Evolutionary conservation across 2,888 invertebrate species (phyloP).

Genomic region (Drosophila peninsularis): DNA sequence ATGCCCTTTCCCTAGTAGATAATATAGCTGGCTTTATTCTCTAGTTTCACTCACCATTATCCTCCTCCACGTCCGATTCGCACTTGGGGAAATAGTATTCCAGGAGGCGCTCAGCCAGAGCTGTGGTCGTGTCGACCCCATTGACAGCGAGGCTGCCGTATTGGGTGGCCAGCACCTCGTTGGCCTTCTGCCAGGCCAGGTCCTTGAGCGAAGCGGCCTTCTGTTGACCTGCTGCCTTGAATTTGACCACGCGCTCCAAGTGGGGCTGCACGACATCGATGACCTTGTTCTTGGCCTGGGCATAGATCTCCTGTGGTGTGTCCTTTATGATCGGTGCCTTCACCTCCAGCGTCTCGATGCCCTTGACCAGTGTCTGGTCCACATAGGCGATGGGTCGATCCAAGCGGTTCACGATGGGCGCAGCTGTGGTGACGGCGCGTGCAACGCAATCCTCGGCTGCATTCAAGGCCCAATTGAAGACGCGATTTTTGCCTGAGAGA

Average conservation of each 20-base stretch:
- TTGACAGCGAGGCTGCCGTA: conserved; percentile 89
- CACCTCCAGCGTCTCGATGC: conserved; percentile 88
- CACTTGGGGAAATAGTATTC: conserved; percentile 90
- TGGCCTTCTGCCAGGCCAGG: conserved; percentile 90
- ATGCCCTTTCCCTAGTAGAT: neutral
- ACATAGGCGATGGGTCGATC: conserved; percentile 87
- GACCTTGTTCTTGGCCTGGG: conserved; percentile 87
- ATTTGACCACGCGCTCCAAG: conserved; percentile 82
- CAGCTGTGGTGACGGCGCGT: conserved; percentile 87
- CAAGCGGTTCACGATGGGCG: conserved; percentile 87
- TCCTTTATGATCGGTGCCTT: conserved; percentile 89
- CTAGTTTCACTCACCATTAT: conserved; percentile 85
- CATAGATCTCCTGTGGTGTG: conserved; percentile 87
- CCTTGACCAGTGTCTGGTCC: conserved; percentile 88
- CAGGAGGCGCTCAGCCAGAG: conserved; percentile 89
- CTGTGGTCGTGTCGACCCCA: conserved; percentile 89
- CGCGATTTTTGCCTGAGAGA: conserved; percentile 86
- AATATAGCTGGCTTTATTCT: neutral
- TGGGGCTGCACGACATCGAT: conserved; percentile 87
- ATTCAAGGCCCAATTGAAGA: conserved; percentile 89
- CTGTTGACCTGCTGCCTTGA: conserved; percentile 84
- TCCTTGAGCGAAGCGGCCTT: conserved; percentile 88
- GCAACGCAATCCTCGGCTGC: conserved; percentile 88
- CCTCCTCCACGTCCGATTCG: conserved; percentile 86
- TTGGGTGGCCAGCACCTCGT: conserved; percentile 88